Evolutionary conservation across 2,797 vertebrate species (phyloP).

Genomic region (Ambastaia sidthimunki): DNA sequence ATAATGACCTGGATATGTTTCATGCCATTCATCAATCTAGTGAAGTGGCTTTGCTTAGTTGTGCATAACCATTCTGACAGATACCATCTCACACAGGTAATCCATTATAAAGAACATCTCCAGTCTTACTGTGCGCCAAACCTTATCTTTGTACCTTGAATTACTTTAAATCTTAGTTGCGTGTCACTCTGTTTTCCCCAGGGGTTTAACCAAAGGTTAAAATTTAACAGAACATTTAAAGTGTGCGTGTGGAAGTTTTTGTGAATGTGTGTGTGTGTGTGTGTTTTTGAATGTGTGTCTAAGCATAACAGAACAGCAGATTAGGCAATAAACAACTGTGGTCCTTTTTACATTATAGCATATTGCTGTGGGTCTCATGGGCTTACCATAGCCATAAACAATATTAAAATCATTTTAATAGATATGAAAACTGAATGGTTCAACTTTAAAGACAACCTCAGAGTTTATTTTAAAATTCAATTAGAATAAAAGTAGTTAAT

Average conservation of each 20-base stretch:
- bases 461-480: constrained; percentile 40
- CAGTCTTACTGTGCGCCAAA: not conserved
- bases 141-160: not conserved
- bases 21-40: not conserved
- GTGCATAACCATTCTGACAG: constrained; percentile 1
- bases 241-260: not conserved
- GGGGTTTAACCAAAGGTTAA: not conserved
- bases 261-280: not conserved
- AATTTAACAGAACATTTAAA: not conserved
- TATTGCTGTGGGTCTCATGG: constrained; percentile 76
- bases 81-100: not conserved
- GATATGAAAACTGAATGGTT: constrained; percentile 62
- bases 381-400: constrained; percentile 57
- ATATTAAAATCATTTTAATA: constrained; percentile 51
- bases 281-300: not conserved
- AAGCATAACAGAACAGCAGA: not conserved
- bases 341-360: constrained; percentile 12
- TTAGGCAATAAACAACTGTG: constrained; percentile 48
- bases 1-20: not conserved
- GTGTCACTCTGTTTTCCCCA: not conserved
- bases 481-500: constrained; percentile 63
- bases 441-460: constrained; percentile 71
- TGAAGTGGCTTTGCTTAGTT: constrained; percentile 8
- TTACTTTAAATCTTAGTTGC: not conserved
- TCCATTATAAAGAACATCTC: constrained; percentile 11